Evolutionary conservation across 2,113 vertebrate genomes (phyloP).

Genomic region (Triplophysa tibetana): DNA sequence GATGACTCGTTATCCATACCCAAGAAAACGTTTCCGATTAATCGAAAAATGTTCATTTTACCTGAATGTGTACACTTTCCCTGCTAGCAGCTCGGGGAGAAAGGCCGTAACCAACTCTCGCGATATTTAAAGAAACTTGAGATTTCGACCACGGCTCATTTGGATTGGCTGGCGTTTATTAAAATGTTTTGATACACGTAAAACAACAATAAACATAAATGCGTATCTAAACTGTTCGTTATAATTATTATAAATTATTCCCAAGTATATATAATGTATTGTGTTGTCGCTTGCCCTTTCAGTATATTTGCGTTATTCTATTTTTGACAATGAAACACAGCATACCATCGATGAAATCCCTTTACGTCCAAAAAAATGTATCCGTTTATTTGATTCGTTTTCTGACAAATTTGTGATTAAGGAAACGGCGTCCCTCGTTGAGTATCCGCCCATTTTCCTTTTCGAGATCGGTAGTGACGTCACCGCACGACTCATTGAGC

Average conservation of each 20-base stretch:
- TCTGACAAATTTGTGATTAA: neutral
- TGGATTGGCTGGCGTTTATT: conserved; percentile 2
- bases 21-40: neutral
- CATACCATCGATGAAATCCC: too few species aligned
- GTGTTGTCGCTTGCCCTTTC: too few species aligned
- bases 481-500: neutral
- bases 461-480: conserved; percentile 18
- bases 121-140: conserved; percentile 33
- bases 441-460: conserved; percentile 24
- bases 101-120: conserved; percentile 47
- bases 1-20: neutral
- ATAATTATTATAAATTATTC: too few species aligned
- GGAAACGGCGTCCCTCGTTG: conserved; percentile 10
- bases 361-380: neutral
- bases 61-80: conserved; percentile 39
- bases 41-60: neutral
- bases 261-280: too few species aligned
- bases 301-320: too few species aligned
- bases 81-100: conserved; percentile 46
- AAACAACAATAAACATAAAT: too few species aligned
- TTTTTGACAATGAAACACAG: neutral
- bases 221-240: too few species aligned
- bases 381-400: neutral
- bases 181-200: too few species aligned
- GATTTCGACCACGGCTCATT: conserved; percentile 17